A percentile compares a stretch with the other conserved stretches of the same genome.
phyloP scores from a whole-genome alignment of 2,888 invertebrate species.

The Cylindroiulus punctatus region DNA sequence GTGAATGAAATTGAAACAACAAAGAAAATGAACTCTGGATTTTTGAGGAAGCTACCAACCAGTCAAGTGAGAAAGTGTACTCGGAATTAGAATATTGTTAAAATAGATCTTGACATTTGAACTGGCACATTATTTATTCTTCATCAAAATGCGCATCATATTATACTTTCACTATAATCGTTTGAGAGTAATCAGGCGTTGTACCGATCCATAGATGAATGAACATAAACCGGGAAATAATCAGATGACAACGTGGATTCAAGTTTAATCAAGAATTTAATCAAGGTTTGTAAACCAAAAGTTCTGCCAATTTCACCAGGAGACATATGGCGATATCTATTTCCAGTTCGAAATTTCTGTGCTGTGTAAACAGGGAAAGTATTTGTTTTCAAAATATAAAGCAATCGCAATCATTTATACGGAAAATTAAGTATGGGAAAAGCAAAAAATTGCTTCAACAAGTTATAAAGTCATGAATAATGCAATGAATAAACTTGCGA shows the following conservation, averaged over 20 bases:
- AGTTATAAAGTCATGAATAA: too few relatives aligned
- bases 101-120: not conserved
- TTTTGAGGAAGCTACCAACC: not conserved
- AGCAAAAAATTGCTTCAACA: too few relatives aligned
- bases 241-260: not conserved
- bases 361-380: not conserved
- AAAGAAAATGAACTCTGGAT: not conserved
- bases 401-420: not conserved
- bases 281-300: not conserved
- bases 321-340: slow-evolving; percentile 26
- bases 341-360: not conserved
- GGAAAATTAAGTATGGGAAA: not conserved
- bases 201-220: slow-evolving; percentile 7
- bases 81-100: not conserved
- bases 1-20: too few relatives aligned
- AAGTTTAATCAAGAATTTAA: slow-evolving; percentile 37
- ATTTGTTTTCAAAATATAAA: not conserved
- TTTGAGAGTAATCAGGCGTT: not conserved
- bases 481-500: too few relatives aligned
- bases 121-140: not conserved
- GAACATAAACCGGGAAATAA: not conserved
- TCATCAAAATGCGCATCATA: not conserved
- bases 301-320: not conserved
- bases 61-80: not conserved
- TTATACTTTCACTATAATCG: not conserved